Conservation (phyloP, 2,888 invertebrate species). For the Blomia tropicalis region DNA sequence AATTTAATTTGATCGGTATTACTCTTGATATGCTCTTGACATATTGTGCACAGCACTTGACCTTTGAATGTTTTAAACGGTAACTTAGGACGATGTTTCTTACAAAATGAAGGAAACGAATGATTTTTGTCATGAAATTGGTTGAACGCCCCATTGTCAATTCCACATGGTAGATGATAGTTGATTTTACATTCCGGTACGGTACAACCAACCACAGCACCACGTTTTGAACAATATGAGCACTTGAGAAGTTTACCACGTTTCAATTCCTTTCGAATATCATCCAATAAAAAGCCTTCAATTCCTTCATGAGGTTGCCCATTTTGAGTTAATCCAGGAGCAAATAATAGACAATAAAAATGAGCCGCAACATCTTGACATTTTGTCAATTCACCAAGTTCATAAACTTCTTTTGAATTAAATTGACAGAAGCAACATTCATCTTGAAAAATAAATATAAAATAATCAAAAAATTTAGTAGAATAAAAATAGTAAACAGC, state of each 20-base stretch:
- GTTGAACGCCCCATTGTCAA: conserved; percentile 9
- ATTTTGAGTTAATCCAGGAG: conserved; percentile 16
- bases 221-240: conserved; percentile 14
- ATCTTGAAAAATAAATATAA: not conserved
- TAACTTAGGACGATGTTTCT: conserved; percentile 5
- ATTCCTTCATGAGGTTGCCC: conserved; percentile 7
- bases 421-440: conserved; percentile 11
- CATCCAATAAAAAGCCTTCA: conserved; percentile 15
- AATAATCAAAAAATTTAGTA: not conserved
- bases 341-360: conserved; percentile 14
- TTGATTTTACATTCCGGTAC: not conserved
- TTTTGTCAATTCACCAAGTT: conserved; percentile 12
- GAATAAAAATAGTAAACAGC: too few species aligned
- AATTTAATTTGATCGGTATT: not conserved
- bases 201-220: conserved; percentile 16
- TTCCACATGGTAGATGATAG: conserved; percentile 20
- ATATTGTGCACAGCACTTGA: conserved; percentile 7
- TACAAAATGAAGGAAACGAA: conserved; percentile 17
- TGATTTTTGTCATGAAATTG: conserved; percentile 1
- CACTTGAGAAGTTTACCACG: conserved; percentile 15
- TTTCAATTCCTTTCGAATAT: conserved; percentile 16
- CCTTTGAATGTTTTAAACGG: not conserved
- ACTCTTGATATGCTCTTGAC: conserved; percentile 5
- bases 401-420: conserved; percentile 5
- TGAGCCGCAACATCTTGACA: conserved; percentile 9